Evolutionary conservation across 1,140 invertebrate species (phyloP), one percentile per base, ranked within the genome.

Genomic region (Zaprionus ornatus): DNA sequence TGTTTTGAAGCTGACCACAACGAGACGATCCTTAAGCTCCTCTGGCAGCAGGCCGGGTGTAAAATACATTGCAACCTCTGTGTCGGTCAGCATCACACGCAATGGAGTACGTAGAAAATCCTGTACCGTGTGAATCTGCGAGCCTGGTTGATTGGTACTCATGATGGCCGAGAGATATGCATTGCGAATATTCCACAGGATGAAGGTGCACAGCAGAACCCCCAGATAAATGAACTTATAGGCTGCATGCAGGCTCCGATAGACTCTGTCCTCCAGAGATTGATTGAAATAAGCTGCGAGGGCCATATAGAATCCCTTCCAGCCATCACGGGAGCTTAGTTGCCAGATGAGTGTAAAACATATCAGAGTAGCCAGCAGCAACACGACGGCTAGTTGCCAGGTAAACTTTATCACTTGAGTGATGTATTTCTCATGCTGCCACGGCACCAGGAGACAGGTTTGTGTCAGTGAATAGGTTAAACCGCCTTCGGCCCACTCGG

Each of bases 31-130:
- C 6, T 23, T n/a, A 1, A 86, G 45, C 0, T 35, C 62, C n/a
- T 29, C 9, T 0, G 82, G 82, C 65, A 86, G 9, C 0, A 40
- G 17, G 10, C n/a, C 32, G 1, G 17, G 37, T 15, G 15, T 65
- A 19, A 86, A 86, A 7, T 87, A 82, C 79, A 87, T 82, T 27
- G 57, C 54, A 9, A 74, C 69, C 21, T 86, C 76, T 2, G 55
- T 55, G 23, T 79, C 57, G 9, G 68, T 74, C 0, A 77, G 13
- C 83, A 86, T 86, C 9, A 86, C 66, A 6, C 63, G 73, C 17
- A 83, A 19, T 2, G 64, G 29, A 1, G 83, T 57, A 3, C 32
- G n/a, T 37, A 87, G 54, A n/a, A 86, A 80, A 40, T 86, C 83
- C 4, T 74, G 4, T 0, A 29, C 56, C 0, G 17, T 87, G 0